Conservation (phyloP, 2,888 invertebrate genomes). For the Temnothorax unifasciatus region DNA sequence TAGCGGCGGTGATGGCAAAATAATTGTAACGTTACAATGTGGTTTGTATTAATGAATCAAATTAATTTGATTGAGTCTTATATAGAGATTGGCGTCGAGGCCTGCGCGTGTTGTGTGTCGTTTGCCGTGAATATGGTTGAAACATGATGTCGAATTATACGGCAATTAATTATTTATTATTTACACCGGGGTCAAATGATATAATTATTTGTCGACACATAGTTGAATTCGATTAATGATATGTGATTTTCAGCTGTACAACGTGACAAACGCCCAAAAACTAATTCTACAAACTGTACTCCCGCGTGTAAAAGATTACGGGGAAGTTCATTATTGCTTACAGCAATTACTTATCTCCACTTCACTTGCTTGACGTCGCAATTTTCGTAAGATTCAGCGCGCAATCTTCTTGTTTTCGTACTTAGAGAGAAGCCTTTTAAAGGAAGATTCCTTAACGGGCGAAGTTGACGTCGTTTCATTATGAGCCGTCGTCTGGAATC, state of each 20-base stretch:
- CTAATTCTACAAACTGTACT: background rate
- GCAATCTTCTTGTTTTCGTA: slow-evolving; percentile 53
- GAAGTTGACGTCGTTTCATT: slow-evolving; percentile 66
- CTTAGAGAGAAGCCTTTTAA: slow-evolving; percentile 50
- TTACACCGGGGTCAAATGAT: slow-evolving; percentile 18
- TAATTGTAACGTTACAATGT: slow-evolving; percentile 55
- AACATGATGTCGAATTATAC: slow-evolving; percentile 39
- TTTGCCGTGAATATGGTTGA: slow-evolving; percentile 8
- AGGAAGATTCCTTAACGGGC: slow-evolving; percentile 53
- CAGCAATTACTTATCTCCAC: slow-evolving; percentile 47
- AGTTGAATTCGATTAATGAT: slow-evolving; percentile 15
- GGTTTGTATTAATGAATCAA: slow-evolving; percentile 52
- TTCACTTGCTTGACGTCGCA: slow-evolving; percentile 37
- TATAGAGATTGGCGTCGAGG: slow-evolving; percentile 40
- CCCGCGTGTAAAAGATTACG: slow-evolving; percentile 22
- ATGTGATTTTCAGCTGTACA: slow-evolving; percentile 1
- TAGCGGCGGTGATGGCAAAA: slow-evolving; percentile 51
- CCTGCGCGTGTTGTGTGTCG: slow-evolving; percentile 3
- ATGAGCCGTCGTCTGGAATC: slow-evolving; percentile 61
- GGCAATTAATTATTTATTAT: slow-evolving; percentile 53
- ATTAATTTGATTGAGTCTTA: slow-evolving; percentile 57
- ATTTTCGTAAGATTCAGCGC: slow-evolving; percentile 53
- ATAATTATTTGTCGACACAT: slow-evolving; percentile 31
- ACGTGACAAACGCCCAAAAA: background rate
- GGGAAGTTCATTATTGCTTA: slow-evolving; percentile 42